These are phyloP conservation scores for Bubo scandiacus DNA, from an alignment of 2,113 vertebrate genomes.

Conservation along the genomic window DNA sequence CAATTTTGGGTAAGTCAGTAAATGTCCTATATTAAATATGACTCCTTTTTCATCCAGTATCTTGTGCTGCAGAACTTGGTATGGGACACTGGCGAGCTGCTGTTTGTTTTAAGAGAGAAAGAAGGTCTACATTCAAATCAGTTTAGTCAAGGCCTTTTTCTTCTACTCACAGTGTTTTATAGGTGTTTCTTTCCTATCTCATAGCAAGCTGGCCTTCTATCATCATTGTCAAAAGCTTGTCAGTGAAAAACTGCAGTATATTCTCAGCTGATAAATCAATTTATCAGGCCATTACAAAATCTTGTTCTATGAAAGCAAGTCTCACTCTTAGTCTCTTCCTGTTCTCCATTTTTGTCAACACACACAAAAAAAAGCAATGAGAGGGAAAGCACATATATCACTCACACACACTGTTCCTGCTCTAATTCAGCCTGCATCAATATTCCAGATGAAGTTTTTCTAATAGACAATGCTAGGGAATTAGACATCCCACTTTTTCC, in stretches of 20 bases:
- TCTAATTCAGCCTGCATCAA: background rate
- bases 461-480: background rate
- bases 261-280: background rate
- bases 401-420: background rate
- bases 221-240: background rate
- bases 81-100: background rate
- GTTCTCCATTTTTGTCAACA: background rate
- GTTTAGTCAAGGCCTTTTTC: background rate
- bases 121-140: background rate
- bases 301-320: background rate
- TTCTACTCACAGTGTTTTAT: background rate
- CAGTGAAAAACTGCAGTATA: background rate
- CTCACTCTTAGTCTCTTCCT: background rate
- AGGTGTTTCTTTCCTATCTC: background rate
- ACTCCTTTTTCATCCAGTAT: background rate
- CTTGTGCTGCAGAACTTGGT: background rate
- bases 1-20: background rate
- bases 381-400: background rate
- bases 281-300: background rate
- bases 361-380: background rate
- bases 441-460: background rate
- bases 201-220: background rate
- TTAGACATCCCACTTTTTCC: background rate
- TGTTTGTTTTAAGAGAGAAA: background rate
- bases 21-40: background rate